Conservation (phyloP, 92 coral and sea anemone species). For the Epizoanthus scotinus region DNA sequence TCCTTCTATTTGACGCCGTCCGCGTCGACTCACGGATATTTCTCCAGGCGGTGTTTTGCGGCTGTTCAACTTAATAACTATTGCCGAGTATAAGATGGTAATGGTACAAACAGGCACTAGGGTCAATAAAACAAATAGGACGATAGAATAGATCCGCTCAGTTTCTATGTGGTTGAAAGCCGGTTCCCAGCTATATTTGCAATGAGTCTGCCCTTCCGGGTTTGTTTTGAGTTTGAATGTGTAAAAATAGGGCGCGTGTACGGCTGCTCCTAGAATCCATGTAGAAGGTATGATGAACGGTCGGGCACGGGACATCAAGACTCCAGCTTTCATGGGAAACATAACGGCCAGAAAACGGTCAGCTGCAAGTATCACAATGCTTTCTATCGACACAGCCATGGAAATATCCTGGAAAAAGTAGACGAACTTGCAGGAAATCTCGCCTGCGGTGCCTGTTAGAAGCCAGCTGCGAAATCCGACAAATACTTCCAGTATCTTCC, state of each 20-base stretch:
- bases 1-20: constrained; percentile 12
- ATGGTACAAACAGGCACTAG: constrained; percentile 53
- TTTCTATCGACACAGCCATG: constrained; percentile 51
- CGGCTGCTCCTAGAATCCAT: constrained; percentile 52
- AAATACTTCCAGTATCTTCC: constrained; percentile 41
- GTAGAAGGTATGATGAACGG: constrained; percentile 46
- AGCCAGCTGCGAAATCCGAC: constrained; percentile 48
- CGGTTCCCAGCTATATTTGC: constrained; percentile 41
- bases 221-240: constrained; percentile 26
- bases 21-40: constrained; percentile 20
- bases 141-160: constrained; percentile 31
- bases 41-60: constrained; percentile 50
- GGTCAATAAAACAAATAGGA: constrained; percentile 46
- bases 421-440: constrained; percentile 53
- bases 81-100: constrained; percentile 47
- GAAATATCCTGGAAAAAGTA: constrained; percentile 54
- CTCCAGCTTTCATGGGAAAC: constrained; percentile 61
- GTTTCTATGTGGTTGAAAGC: constrained; percentile 24
- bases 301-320: constrained; percentile 29
- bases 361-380: constrained; percentile 57
- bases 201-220: constrained; percentile 2
- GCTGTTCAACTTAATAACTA: constrained; percentile 40
- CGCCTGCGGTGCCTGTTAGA: constrained; percentile 47
- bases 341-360: constrained; percentile 68
- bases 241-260: constrained; percentile 49